Evolutionary conservation across 2,888 invertebrate genomes (phyloP).

Genomic region (Chaetogeoica ovagalla): DNA sequence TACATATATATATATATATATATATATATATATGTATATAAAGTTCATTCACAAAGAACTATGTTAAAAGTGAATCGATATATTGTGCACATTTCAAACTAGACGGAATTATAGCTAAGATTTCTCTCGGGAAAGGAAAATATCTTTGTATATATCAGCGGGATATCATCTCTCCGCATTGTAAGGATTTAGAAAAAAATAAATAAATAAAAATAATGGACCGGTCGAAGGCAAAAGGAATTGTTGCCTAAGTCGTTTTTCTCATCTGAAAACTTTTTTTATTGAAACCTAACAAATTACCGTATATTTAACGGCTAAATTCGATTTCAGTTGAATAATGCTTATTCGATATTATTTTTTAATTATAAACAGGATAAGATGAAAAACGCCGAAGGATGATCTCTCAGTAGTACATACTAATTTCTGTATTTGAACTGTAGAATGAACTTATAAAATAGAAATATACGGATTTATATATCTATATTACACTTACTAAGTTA

Average conservation of each 20-base stretch:
- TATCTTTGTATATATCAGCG: slow-evolving; percentile 25
- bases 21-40: neutral
- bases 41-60: neutral
- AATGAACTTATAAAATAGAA: no score
- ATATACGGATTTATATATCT: no score
- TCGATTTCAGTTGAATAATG: no score
- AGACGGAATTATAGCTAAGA: slow-evolving; percentile 18
- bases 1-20: neutral
- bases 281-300: no score
- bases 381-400: no score
- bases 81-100: slow-evolving; percentile 18
- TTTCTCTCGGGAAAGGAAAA: slow-evolving; percentile 18
- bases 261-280: no score
- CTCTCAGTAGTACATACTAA: no score
- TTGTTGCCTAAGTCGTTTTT: neutral
- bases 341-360: no score
- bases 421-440: no score
- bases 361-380: no score
- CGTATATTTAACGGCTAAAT: no score
- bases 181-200: slow-evolving; percentile 24
- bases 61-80: slow-evolving; percentile 25
- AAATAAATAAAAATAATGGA: slow-evolving; percentile 27
- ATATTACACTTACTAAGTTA: no score
- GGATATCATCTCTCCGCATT: neutral
- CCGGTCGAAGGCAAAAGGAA: slow-evolving; percentile 22